phyloP scores from a whole-genome alignment of 2,113 vertebrate species.

The Gallinago media region DNA sequence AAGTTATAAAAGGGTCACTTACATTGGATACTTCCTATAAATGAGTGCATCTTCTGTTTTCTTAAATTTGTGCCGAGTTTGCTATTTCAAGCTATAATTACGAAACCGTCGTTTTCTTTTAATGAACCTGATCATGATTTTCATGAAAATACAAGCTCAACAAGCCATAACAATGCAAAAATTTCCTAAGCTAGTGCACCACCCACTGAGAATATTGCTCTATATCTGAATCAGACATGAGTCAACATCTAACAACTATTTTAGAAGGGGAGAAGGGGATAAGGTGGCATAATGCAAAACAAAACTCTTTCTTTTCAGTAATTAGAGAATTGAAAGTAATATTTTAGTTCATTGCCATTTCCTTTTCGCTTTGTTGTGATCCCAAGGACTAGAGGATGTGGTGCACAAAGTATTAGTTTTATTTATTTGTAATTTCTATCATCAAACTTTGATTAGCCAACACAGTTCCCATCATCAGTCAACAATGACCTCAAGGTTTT shows the following conservation, averaged over 20 bases:
- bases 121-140: not conserved
- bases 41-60: not conserved
- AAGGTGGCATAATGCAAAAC: not conserved
- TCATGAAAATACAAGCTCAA: conserved; percentile 35
- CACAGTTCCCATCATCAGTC: not conserved
- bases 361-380: not conserved
- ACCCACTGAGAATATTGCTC: conserved; percentile 26
- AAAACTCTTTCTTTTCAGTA: not conserved
- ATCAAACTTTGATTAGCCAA: conserved; percentile 9
- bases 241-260: conserved; percentile 15
- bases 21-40: not conserved
- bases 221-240: conserved; percentile 52
- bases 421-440: not conserved
- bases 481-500: conserved; percentile 26
- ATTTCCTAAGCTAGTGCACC: conserved; percentile 27
- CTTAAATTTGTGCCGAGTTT: not conserved
- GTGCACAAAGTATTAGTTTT: not conserved
- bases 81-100: not conserved
- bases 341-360: not conserved
- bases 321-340: not conserved
- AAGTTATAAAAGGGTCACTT: not conserved
- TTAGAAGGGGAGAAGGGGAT: not conserved
- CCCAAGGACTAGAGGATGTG: not conserved
- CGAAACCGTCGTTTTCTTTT: not conserved
- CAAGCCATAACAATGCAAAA: conserved; percentile 41